A percentile compares a stretch with the other conserved stretches of the same genome.
Conservation (phyloP, 2,797 vertebrate species). For the Rhyacichthys aspro region DNA sequence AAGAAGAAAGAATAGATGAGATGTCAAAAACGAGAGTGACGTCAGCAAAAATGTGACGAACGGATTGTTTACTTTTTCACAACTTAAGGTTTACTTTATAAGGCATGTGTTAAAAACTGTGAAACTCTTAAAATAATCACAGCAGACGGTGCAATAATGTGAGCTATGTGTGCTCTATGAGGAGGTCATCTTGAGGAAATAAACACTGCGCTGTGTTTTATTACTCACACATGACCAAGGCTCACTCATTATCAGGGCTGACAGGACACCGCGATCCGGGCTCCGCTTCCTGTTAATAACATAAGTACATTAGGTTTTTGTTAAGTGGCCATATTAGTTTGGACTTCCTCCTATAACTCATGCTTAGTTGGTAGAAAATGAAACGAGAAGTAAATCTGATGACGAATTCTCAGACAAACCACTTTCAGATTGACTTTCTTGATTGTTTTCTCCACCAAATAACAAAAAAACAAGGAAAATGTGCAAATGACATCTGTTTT, state of each 20-base stretch:
- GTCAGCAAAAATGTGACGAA: conserved; percentile 24
- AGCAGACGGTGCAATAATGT: conserved; percentile 55
- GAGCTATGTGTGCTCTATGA: conserved; percentile 38
- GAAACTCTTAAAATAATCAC: conserved; percentile 42
- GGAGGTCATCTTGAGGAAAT: conserved; percentile 61
- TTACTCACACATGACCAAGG: conserved; percentile 65
- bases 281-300: conserved; percentile 10
- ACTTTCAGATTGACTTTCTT: no score
- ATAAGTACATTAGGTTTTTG: background rate
- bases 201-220: conserved; percentile 56
- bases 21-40: conserved; percentile 29
- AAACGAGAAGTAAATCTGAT: no score
- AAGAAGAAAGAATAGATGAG: conserved; percentile 6
- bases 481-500: no score
- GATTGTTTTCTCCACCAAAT: no score
- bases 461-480: no score
- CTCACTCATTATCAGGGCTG: conserved; percentile 45
- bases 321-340: no score
- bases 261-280: conserved; percentile 16
- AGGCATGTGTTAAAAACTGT: conserved; percentile 34
- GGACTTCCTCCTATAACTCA: no score
- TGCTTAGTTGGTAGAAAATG: no score
- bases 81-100: no score
- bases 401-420: no score
- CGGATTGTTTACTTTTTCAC: no score